phyloP scores from a whole-genome alignment of 1,140 invertebrate genomes.

The Brevipalpus yothersi region DNA sequence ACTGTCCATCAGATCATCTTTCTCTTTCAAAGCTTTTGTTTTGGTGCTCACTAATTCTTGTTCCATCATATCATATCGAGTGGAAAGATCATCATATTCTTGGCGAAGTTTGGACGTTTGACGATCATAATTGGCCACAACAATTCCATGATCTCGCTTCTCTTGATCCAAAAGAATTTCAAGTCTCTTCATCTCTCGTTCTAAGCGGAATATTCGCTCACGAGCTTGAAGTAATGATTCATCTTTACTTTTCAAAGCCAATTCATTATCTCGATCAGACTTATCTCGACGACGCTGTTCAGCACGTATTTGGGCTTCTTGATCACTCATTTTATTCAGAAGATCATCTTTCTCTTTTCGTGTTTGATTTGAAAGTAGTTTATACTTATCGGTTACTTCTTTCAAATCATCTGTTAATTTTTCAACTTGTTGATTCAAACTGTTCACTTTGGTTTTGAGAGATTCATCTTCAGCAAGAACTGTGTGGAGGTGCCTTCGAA shows the following conservation, averaged over 20 bases:
- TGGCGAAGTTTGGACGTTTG: slow-evolving; percentile 17
- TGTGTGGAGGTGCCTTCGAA: background rate
- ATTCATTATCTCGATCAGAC: slow-evolving; percentile 31
- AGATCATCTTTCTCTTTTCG: slow-evolving; percentile 27
- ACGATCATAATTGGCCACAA: slow-evolving; percentile 5
- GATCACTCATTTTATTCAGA: slow-evolving; percentile 30
- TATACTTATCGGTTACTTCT: slow-evolving; percentile 26
- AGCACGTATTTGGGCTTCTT: slow-evolving; percentile 35
- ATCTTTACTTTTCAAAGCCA: slow-evolving; percentile 35
- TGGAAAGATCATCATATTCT: slow-evolving; percentile 48
- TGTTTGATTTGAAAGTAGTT: slow-evolving; percentile 27
- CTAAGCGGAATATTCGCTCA: slow-evolving; percentile 16
- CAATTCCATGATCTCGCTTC: slow-evolving; percentile 10
- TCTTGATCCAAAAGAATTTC: slow-evolving; percentile 5
- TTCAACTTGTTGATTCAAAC: slow-evolving; percentile 31
- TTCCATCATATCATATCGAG: slow-evolving; percentile 51
- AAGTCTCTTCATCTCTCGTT: slow-evolving; percentile 15
- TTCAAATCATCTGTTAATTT: slow-evolving; percentile 33
- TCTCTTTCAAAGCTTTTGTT: slow-evolving; percentile 45
- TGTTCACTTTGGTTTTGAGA: slow-evolving; percentile 21
- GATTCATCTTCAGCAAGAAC: slow-evolving; percentile 23
- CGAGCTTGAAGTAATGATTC: slow-evolving; percentile 35
- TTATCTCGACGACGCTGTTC: slow-evolving; percentile 34
- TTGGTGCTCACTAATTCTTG: slow-evolving; percentile 55
- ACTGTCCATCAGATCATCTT: slow-evolving; percentile 31